phyloP scores from a whole-genome alignment of 2,113 vertebrate genomes.

The Mormyrus lacerda region DNA sequence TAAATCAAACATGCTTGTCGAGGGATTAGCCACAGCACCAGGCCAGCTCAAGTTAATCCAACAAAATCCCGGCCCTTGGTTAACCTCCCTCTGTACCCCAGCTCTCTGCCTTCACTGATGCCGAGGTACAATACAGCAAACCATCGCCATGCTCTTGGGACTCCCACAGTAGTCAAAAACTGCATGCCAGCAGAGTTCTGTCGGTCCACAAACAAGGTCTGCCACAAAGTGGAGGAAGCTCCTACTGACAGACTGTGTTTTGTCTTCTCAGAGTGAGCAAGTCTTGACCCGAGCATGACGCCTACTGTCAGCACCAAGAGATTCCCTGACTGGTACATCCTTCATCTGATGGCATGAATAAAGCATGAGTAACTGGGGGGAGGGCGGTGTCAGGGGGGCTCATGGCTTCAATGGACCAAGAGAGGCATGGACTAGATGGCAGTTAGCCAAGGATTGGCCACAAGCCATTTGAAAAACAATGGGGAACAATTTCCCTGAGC shows the following conservation, averaged over 20 bases:
- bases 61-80: conserved; percentile 1
- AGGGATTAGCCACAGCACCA: conserved; percentile 8
- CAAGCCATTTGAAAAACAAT: neutral
- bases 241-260: neutral
- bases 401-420: neutral
- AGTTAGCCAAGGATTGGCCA: neutral
- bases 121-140: neutral
- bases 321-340: neutral
- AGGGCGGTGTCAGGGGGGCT: neutral
- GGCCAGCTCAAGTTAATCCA: conserved; percentile 10
- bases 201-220: neutral
- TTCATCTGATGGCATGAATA: neutral
- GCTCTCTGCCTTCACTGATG: neutral
- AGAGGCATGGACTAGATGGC: neutral
- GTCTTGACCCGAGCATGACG: neutral
- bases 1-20: conserved; percentile 11
- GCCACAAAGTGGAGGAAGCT: neutral
- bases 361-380: neutral
- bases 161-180: neutral
- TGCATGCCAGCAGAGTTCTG: neutral
- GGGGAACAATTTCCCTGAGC: neutral
- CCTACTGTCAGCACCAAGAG: neutral
- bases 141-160: neutral
- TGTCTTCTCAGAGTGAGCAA: neutral
- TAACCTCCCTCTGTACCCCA: neutral